phyloP scores from a whole-genome alignment of 2,797 vertebrate genomes.

The Sebastiscus albofasciatus region DNA sequence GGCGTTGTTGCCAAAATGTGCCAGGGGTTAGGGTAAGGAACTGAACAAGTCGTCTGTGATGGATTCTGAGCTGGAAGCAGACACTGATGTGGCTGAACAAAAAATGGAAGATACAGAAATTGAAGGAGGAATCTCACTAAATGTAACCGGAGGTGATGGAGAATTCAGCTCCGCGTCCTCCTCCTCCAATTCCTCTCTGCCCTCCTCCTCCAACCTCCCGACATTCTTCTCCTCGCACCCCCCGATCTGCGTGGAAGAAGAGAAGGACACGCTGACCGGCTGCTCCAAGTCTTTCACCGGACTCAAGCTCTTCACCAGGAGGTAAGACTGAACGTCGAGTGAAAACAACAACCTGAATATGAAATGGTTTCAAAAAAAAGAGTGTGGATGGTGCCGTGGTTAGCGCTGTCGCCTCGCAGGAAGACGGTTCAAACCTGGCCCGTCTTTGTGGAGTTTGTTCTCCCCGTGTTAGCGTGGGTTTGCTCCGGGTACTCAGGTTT shows the following conservation, averaged over 20 bases:
- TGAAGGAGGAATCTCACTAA: not conserved
- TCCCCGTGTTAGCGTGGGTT: no score
- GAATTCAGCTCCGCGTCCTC: constrained; percentile 53
- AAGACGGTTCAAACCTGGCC: no score
- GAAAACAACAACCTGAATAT: not conserved
- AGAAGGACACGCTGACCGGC: constrained; percentile 46
- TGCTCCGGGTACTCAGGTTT: no score
- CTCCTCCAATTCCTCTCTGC: constrained; percentile 38
- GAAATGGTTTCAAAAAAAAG: not conserved
- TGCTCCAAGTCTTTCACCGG: constrained; percentile 67
- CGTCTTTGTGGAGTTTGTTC: no score
- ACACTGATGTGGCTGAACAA: not conserved
- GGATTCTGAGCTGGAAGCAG: constrained; percentile 11
- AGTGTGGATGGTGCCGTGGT: no score
- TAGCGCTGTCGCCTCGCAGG: no score
- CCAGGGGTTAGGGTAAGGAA: not conserved
- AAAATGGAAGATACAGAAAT: not conserved
- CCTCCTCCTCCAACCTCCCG: constrained; percentile 6
- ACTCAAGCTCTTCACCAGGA: constrained; percentile 64
- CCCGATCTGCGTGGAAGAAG: constrained; percentile 15
- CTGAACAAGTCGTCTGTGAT: not conserved
- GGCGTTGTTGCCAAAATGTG: constrained; percentile 4
- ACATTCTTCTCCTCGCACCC: not conserved
- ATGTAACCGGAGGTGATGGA: not conserved
- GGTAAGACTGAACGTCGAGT: constrained; percentile 35